These are phyloP conservation scores for Bradypodion ventrale DNA, from an alignment of 2,797 vertebrate species.

Conservation along the genomic window DNA sequence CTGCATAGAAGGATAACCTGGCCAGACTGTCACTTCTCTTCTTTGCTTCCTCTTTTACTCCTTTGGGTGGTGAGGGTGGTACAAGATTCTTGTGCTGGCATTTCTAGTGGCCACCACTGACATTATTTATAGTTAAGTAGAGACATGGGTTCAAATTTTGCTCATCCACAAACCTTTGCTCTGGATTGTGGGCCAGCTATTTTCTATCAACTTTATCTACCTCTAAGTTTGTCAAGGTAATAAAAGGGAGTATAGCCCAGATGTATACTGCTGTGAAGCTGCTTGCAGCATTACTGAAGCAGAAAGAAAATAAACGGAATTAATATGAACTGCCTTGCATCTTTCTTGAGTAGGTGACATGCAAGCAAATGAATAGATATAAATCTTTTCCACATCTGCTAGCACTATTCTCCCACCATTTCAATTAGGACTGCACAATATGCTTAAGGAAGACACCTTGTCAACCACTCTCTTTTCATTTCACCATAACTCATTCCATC, in stretches of 20 bases:
- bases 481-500: background rate
- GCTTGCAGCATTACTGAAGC: background rate
- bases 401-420: background rate
- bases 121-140: too few relatives aligned
- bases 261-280: background rate
- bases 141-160: background rate
- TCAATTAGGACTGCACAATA: background rate
- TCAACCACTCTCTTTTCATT: background rate
- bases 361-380: conserved; percentile 1
- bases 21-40: too few relatives aligned
- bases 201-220: background rate
- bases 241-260: background rate
- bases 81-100: too few relatives aligned
- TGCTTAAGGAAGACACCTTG: background rate
- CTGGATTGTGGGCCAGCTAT: background rate
- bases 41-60: too few relatives aligned
- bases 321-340: background rate
- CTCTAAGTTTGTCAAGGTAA: background rate
- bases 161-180: background rate
- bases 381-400: background rate
- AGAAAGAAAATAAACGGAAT: background rate
- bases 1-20: too few relatives aligned
- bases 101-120: too few relatives aligned
- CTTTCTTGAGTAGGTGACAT: background rate
- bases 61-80: too few relatives aligned